Evolutionary conservation across 2,797 vertebrate genomes (phyloP), one percentile per base, ranked within the genome.

Genomic region (Echeneis naucrates): DNA sequence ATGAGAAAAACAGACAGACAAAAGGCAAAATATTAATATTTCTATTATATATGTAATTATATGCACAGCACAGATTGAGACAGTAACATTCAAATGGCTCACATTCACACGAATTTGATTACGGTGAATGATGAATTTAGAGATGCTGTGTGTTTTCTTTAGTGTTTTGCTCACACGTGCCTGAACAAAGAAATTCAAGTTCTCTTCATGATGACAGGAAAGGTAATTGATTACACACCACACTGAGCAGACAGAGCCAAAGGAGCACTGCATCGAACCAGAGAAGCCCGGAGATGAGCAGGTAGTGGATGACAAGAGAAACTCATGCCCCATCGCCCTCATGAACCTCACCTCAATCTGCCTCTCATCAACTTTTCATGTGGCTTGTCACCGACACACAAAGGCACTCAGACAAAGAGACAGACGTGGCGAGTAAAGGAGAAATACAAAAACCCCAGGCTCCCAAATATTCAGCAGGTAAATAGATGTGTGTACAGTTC

Each of bases 181-280:
- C 71, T 59, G 61, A 88, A 92, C 91, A 92, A 91, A 92, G 81
- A 70, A 68, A 65, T 62, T 77, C 72, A 85, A 78, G 72, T 79
- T 74, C 67, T 5, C 66, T 57, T 70, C n/a, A 54, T 57, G 78
- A 83, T 90, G 89, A 92, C 92, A 90, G 87, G 26, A 87, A 77
- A 85, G 87, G 83, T 84, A 91, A 93, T 92, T 78, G 91, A 93
- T 93, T 91, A 93, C 87, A 93, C 72, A 87, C 82, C 26, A 47
- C 75, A 65, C 67, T 84, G 89, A 91, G 88, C 92, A 92, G 81
- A 86, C 56, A 83, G 72, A 87, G 70, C 71, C 63, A 68, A 55
- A 37, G 66, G 56, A 87, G 73, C 40, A 24, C 17, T 19, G 60
- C 62, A 42, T 40, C 47, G 76, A 77, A 61, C 50, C 82, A 42